These are phyloP conservation scores for Mustelus asterias DNA, from an alignment of 2,113 vertebrate genomes.

Conservation along the genomic window DNA sequence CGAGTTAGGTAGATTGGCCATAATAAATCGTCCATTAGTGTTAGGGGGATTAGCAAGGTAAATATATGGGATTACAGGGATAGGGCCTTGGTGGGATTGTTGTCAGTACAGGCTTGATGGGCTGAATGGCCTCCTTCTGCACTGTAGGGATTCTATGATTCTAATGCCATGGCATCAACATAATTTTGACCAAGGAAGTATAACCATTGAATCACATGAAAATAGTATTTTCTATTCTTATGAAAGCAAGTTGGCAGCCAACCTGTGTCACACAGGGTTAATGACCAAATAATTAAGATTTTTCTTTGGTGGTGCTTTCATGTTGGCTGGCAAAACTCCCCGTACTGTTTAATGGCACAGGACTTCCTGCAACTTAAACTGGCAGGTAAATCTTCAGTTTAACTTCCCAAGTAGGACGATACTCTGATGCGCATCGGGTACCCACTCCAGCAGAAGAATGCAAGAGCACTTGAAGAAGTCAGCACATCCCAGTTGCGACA, in stretches of 20 bases:
- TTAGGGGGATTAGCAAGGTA: no score
- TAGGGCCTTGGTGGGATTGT: no score
- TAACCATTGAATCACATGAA: neutral
- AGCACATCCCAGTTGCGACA: neutral
- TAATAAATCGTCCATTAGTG: no score
- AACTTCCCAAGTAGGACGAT: neutral
- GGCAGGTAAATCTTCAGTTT: neutral
- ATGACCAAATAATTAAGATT: neutral
- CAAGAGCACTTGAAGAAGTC: neutral
- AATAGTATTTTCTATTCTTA: no score
- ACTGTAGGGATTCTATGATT: no score
- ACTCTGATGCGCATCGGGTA: neutral
- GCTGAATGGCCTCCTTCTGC: no score
- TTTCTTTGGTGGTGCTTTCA: neutral
- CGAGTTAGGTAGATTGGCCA: no score
- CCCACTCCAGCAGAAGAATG: neutral
- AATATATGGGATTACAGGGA: no score
- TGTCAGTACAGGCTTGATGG: no score
- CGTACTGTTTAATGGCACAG: neutral
- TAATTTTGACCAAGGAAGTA: neutral
- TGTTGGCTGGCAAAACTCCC: neutral
- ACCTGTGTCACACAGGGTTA: neutral
- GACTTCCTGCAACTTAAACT: neutral
- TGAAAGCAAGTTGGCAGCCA: neutral
- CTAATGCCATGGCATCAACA: neutral